phyloP scores from a whole-genome alignment of 2,113 vertebrate species.

The Gambusia holbrooki region DNA sequence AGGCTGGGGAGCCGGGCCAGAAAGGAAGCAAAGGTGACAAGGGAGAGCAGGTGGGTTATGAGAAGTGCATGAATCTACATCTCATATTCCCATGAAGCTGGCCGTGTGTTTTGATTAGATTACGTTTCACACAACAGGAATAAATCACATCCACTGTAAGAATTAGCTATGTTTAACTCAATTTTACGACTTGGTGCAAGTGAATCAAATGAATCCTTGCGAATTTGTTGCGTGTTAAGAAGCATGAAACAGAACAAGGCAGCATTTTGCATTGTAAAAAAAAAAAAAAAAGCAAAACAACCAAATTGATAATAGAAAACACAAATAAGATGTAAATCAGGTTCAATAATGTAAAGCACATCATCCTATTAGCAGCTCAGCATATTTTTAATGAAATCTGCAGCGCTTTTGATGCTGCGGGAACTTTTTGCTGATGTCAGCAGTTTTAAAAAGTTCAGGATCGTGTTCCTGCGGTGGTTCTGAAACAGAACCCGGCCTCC shows the following conservation, averaged over 20 bases:
- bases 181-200: too few relatives aligned
- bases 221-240: neutral
- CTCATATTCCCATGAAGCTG: neutral
- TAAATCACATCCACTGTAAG: neutral
- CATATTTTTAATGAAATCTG: too few relatives aligned
- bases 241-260: neutral
- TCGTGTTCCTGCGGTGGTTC: too few relatives aligned
- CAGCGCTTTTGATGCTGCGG: too few relatives aligned
- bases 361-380: too few relatives aligned
- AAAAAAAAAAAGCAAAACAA: neutral
- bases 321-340: too few relatives aligned
- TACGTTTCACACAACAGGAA: neutral
- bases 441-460: too few relatives aligned
- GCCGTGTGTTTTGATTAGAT: neutral
- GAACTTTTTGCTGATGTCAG: too few relatives aligned
- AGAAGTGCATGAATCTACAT: neutral
- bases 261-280: neutral
- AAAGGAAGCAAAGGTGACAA: constrained; percentile 98
- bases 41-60: constrained; percentile 89
- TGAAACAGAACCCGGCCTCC: too few relatives aligned
- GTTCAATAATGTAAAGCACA: too few relatives aligned
- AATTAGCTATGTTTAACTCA: neutral
- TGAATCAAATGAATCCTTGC: neutral
- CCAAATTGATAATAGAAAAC: neutral
- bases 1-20: constrained; percentile 95